phyloP scores from a whole-genome alignment of 1,140 invertebrate species.

The Drosophila mayri region DNA sequence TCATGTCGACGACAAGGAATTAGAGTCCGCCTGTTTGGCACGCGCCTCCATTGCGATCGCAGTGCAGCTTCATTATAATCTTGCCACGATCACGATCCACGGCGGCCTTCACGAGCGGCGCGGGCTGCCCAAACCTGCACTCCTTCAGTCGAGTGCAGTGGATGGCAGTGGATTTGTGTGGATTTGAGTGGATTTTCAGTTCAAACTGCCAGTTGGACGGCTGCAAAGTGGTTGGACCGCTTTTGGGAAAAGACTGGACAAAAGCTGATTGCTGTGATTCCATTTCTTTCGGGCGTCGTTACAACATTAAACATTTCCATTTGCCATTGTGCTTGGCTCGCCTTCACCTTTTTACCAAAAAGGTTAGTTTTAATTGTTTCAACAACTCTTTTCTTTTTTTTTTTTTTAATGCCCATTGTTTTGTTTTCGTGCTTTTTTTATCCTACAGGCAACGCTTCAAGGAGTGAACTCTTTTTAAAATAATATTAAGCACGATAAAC shows the following conservation, averaged over 20 bases:
- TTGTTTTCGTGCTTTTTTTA: neutral
- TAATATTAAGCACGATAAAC: neutral
- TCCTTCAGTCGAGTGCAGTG: slow-evolving; percentile 35
- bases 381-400: slow-evolving; percentile 31
- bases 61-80: slow-evolving; percentile 50
- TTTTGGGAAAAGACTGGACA: slow-evolving; percentile 39
- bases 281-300: slow-evolving; percentile 24
- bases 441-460: neutral
- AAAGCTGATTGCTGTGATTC: slow-evolving; percentile 51
- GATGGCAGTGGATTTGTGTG: slow-evolving; percentile 20
- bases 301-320: slow-evolving; percentile 33
- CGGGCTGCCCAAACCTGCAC: slow-evolving; percentile 32
- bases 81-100: slow-evolving; percentile 60
- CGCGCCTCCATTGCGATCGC: slow-evolving; percentile 55
- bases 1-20: slow-evolving; percentile 48
- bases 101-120: slow-evolving; percentile 69
- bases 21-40: slow-evolving; percentile 54
- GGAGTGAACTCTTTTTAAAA: neutral
- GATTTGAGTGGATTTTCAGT: slow-evolving; percentile 17
- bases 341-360: slow-evolving; percentile 56
- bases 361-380: slow-evolving; percentile 80
- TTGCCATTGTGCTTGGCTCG: slow-evolving; percentile 40
- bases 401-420: slow-evolving; percentile 54
- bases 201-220: slow-evolving; percentile 3
- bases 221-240: slow-evolving; percentile 61